phyloP scores from a whole-genome alignment of 1,140 invertebrate genomes.

The Maniola jurtina region DNA sequence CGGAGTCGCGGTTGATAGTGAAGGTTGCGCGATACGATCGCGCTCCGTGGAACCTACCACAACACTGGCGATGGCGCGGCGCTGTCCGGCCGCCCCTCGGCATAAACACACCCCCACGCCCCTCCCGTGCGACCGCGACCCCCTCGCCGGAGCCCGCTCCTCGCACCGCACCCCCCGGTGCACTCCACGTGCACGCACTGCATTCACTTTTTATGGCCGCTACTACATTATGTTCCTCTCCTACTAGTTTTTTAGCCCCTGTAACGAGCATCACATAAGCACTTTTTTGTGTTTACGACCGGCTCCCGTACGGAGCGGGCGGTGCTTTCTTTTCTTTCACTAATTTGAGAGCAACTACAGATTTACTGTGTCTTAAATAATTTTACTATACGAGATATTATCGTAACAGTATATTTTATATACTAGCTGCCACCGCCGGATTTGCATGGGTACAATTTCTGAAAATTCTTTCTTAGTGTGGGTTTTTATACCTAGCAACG shows the following conservation, averaged over 20 bases:
- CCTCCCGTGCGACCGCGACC: conserved; percentile 44
- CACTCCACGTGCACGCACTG: conserved; percentile 73
- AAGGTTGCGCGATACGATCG: conserved; percentile 51
- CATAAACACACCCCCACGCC: conserved; percentile 71
- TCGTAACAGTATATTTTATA: background rate
- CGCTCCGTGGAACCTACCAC: conserved; percentile 74
- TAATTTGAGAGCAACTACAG: conserved; percentile 61
- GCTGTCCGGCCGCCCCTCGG: conserved; percentile 67
- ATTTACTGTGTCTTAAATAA: conserved; percentile 26
- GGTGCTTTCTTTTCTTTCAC: conserved; percentile 58
- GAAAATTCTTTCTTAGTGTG: too few species aligned
- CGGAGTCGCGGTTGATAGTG: conserved; percentile 62
- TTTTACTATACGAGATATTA: background rate
- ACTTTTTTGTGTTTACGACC: conserved; percentile 73
- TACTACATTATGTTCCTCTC: conserved; percentile 73
- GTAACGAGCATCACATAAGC: conserved; percentile 69
- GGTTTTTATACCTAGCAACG: too few species aligned
- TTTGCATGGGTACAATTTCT: too few species aligned
- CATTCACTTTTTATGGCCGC: conserved; percentile 73
- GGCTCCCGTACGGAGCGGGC: conserved; percentile 54
- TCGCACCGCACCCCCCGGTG: conserved; percentile 40
- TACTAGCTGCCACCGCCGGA: too few species aligned
- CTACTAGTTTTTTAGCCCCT: conserved; percentile 66
- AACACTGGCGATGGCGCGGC: conserved; percentile 67
- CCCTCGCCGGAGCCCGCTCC: conserved; percentile 28